Percentiles rank a stretch among this genome's conserved stretches.
These are phyloP conservation scores for Stenoptilia bipunctidactyla DNA, from an alignment of 2,888 invertebrate species.

Conservation along the genomic window DNA sequence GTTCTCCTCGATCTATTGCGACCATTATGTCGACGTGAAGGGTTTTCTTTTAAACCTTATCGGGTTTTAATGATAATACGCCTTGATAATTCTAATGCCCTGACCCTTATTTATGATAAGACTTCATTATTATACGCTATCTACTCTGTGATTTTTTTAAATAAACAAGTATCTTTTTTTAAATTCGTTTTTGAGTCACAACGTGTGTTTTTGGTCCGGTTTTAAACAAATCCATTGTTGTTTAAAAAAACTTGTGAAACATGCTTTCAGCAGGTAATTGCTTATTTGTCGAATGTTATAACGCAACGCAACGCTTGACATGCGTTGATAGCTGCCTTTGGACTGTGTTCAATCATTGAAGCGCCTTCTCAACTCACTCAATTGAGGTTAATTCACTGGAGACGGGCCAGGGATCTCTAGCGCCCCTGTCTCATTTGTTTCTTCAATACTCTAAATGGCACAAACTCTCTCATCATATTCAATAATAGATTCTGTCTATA, in stretches of 20 bases:
- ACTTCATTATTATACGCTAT: not conserved
- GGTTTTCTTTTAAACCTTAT: not conserved
- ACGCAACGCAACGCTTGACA: not conserved
- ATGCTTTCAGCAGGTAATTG: too few species aligned
- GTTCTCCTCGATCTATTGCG: not conserved
- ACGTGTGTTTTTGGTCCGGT: too few species aligned
- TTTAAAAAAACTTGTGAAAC: too few species aligned
- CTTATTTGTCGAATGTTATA: too few species aligned
- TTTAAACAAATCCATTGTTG: too few species aligned
- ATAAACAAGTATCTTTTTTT: too few species aligned
- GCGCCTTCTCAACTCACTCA: constrained; percentile 62
- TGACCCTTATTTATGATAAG: not conserved
- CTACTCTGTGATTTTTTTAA: too few species aligned
- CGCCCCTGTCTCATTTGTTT: constrained; percentile 61
- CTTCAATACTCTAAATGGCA: constrained; percentile 58
- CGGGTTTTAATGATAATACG: not conserved
- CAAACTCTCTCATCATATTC: constrained; percentile 31
- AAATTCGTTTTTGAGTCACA: too few species aligned
- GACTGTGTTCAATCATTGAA: constrained; percentile 63
- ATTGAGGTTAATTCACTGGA: constrained; percentile 69
- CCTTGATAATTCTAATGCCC: not conserved
- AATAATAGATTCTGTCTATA: constrained; percentile 24
- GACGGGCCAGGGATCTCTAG: constrained; percentile 61
- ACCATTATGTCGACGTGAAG: not conserved
- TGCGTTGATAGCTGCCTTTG: constrained; percentile 16